Evolutionary conservation across 2,113 vertebrate species (phyloP).

Genomic region (Platysteira castanea): DNA sequence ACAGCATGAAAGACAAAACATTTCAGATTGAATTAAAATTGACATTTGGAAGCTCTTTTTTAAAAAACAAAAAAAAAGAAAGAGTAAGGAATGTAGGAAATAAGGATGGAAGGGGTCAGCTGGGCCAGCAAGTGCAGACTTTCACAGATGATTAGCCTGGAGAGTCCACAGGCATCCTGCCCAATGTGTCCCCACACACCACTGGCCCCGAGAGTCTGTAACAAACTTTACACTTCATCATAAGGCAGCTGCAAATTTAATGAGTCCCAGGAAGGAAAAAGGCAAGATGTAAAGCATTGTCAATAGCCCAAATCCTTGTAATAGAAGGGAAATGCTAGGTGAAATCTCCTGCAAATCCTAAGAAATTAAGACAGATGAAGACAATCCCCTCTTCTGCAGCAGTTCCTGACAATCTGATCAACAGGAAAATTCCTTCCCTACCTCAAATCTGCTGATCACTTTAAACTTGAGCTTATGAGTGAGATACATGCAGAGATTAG

Average conservation of each 20-base stretch:
- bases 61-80: accelerated
- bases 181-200: neutral
- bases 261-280: neutral
- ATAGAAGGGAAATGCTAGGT: neutral
- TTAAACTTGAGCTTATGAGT: neutral
- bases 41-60: neutral
- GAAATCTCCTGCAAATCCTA: neutral
- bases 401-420: neutral
- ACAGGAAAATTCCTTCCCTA: neutral
- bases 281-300: neutral
- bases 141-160: neutral
- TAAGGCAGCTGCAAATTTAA: slow-evolving; percentile 44
- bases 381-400: neutral
- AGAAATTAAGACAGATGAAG: neutral
- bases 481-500: neutral
- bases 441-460: neutral
- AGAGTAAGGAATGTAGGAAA: neutral
- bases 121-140: neutral
- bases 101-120: neutral
- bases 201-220: neutral
- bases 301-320: neutral
- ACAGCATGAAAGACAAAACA: neutral
- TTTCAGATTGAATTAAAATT: neutral
- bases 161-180: neutral
- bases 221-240: slow-evolving; percentile 28